Evolutionary conservation across 2,797 vertebrate genomes (phyloP).

Genomic region (Parauchenoglanis ngamensis): DNA sequence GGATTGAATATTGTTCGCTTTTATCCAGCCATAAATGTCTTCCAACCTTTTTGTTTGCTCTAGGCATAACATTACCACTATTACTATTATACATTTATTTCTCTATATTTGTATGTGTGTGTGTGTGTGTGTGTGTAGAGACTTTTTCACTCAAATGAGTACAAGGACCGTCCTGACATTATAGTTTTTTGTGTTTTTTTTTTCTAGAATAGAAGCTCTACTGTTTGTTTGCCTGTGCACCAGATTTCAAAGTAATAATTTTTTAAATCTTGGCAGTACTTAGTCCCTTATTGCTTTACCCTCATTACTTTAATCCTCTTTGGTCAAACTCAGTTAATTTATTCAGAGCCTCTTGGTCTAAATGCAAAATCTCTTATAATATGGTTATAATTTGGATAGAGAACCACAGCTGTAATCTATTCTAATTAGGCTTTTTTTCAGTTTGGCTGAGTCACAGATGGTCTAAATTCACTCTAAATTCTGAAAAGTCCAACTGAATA

Average conservation of each 20-base stretch:
- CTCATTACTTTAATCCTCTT: slow-evolving; percentile 44
- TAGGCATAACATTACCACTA: too few species aligned
- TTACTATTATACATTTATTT: too few species aligned
- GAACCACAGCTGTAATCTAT: background rate
- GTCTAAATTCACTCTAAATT: background rate
- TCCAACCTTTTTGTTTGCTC: too few species aligned
- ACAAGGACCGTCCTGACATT: background rate
- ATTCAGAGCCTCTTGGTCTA: slow-evolving; percentile 19
- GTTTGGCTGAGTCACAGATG: background rate
- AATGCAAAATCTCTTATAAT: slow-evolving; percentile 40
- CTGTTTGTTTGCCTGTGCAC: background rate
- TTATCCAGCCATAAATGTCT: too few species aligned
- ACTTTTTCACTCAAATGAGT: background rate
- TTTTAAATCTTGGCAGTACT: background rate
- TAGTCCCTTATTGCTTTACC: background rate
- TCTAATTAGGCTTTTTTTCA: background rate
- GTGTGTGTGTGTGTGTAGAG: too few species aligned
- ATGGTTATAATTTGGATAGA: background rate
- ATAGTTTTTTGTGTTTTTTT: too few species aligned
- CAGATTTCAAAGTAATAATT: background rate
- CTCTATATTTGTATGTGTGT: too few species aligned
- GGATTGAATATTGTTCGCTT: too few species aligned
- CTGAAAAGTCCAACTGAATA: background rate
- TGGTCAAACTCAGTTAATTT: slow-evolving; percentile 43
- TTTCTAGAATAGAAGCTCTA: background rate